phyloP scores from a whole-genome alignment of 1,140 invertebrate species.

The Papilio helenus region DNA sequence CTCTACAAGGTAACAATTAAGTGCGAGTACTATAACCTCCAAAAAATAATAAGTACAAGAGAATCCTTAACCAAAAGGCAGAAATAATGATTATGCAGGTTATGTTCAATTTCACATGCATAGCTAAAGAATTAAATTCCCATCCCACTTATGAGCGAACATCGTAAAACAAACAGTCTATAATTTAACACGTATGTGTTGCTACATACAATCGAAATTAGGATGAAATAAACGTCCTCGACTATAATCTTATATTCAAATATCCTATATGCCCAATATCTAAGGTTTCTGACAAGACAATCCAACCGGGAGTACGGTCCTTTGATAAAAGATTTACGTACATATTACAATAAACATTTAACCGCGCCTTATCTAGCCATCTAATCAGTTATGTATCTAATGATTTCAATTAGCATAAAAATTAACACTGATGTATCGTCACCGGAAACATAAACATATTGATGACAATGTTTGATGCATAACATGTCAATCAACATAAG shows the following conservation, averaged over 20 bases:
- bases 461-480: neutral
- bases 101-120: too few relatives aligned
- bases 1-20: neutral
- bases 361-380: neutral
- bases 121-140: too few relatives aligned
- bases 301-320: neutral
- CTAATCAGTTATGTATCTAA: slow-evolving; percentile 26
- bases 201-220: too few relatives aligned
- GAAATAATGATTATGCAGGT: too few relatives aligned
- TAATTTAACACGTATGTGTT: too few relatives aligned
- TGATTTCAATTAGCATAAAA: neutral
- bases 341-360: neutral
- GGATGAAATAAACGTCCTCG: neutral
- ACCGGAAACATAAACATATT: neutral
- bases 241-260: neutral
- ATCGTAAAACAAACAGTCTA: too few relatives aligned
- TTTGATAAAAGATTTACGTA: neutral
- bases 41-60: too few relatives aligned
- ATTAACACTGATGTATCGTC: neutral
- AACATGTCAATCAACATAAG: neutral
- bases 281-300: neutral
- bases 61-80: too few relatives aligned
- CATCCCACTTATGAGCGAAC: too few relatives aligned
- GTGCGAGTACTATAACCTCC: too few relatives aligned
- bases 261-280: neutral